phyloP scores from a whole-genome alignment of 2,113 vertebrate genomes.

The Nettapus auritus region DNA sequence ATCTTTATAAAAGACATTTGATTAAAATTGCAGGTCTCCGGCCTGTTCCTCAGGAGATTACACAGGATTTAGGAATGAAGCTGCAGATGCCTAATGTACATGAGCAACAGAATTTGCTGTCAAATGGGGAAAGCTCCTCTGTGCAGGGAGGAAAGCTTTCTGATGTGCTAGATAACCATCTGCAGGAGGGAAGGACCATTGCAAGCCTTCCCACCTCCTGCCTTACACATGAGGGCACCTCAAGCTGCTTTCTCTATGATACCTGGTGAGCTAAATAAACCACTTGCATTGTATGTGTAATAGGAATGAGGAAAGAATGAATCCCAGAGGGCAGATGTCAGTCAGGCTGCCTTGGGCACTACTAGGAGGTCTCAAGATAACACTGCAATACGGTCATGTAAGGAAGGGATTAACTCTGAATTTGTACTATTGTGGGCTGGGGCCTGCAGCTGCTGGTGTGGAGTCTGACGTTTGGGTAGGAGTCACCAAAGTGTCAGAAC shows the following conservation, averaged over 20 bases:
- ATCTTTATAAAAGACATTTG: background rate
- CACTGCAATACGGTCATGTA: rapidly evolving
- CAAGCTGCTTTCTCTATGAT: background rate
- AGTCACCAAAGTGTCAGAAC: background rate
- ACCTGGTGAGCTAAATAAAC: background rate
- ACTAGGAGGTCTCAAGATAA: background rate
- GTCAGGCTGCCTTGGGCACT: background rate
- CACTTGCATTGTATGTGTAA: background rate
- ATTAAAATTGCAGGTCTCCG: background rate
- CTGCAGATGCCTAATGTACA: background rate
- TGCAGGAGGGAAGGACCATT: background rate
- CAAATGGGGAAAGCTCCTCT: background rate
- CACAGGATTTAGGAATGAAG: background rate
- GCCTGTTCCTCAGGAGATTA: background rate
- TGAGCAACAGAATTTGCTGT: background rate
- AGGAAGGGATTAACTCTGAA: background rate
- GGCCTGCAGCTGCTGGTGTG: rapidly evolving
- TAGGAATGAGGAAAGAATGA: background rate
- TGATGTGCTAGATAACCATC: background rate
- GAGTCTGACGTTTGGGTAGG: background rate
- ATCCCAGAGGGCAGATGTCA: background rate
- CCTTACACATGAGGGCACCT: background rate
- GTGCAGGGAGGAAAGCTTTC: background rate
- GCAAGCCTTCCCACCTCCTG: background rate
- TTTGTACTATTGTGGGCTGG: rapidly evolving